A percentile compares a stretch with the other conserved stretches of the same genome.
phyloP scores from a whole-genome alignment of 2,113 vertebrate species.

The human (Homo sapiens) region GRCh38 chr9:121572501-121573000 shows the following conservation, averaged over 20 bases:
- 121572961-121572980: neutral
- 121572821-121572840: neutral
- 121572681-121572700: neutral
- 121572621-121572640: neutral
- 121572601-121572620: neutral
- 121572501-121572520: neutral
- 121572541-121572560: neutral
- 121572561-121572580: neutral
- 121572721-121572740: rapidly evolving
- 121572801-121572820: rapidly evolving
- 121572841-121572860: neutral
- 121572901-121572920: neutral
- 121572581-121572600: neutral
- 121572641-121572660: neutral
- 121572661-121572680: neutral
- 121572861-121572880: neutral
- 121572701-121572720: neutral
- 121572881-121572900: neutral
- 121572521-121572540: neutral
- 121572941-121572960: neutral
- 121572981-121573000: too few relatives aligned
- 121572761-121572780: neutral
- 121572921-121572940: neutral
- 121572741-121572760: neutral
- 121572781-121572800: neutral